Base-by-base conservation (phyloP, 2,113 vertebrate genomes). In the Catagonus wagneri region DNA sequence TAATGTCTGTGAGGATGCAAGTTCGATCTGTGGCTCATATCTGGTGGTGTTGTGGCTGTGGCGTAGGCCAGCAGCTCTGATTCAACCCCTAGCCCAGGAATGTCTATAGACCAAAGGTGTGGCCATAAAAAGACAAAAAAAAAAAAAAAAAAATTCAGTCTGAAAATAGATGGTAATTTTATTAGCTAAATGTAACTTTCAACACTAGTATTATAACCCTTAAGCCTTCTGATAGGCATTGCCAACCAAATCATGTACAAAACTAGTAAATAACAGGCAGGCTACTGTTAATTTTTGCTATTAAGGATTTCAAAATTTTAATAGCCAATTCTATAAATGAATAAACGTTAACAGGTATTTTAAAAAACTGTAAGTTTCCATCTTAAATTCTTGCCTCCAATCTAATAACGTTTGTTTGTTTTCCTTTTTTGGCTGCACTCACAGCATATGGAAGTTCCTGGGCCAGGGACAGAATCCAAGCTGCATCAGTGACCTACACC, bases 181-280 rank as follows among this genome's bases (percentile, higher is more conserved):
- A 78, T 84, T 94, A 83, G 71, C 44, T 92, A 60, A 79, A 79
- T 86, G 6, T 87, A 92, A 80, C 32, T 90, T 97, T 92, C 15
- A 93, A 29, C 12, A 78, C 16, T 86, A 84, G 6, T 63, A n/a
- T 90, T 83, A 9, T 60, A 94, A 74, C 20, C 61, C 34, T 79
- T 89, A 4, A 52, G 63, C 83, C 44, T 58, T 69, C 75, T 71
- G n/a, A 65, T 52, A 68, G 50, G 78, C 34, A 83, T 65, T 80
- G 63, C 50, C 86, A 83, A 93, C 87, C 89, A 75, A 94, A 74
- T 93, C 50, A n/a, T 92, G 68, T 92, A 15, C 63, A 52, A 95
- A 89, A 89, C n/a, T 88, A 60, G 52, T 58, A 89, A 63, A 83
- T 80, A 69, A 80, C 8, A 83, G 56, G 22, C 13, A 92, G 52